phyloP scores from a whole-genome alignment of 1,140 invertebrate genomes.

The Scaptomyza pallida region DNA sequence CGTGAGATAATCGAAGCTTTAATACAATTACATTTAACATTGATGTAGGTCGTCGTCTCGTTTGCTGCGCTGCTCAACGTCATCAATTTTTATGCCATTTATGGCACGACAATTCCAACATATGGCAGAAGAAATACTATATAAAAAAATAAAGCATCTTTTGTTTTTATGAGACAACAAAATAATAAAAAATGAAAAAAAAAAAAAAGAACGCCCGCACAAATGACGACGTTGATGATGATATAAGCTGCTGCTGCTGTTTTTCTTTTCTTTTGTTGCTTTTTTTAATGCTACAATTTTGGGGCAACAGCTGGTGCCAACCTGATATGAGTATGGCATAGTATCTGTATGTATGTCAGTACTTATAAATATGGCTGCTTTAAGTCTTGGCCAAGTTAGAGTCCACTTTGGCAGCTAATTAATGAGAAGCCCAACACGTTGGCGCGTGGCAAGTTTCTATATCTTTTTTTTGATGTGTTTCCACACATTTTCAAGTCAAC shows the following conservation, averaged over 20 bases:
- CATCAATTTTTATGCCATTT: constrained; percentile 55
- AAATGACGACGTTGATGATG: constrained; percentile 35
- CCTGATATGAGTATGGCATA: constrained; percentile 5
- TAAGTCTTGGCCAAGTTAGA: constrained; percentile 39
- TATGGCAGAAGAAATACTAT: constrained; percentile 45
- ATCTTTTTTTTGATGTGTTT: constrained; percentile 14
- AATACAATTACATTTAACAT: constrained; percentile 44
- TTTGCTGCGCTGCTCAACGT: constrained; percentile 12
- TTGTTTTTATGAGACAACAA: constrained; percentile 43
- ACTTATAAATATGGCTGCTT: not conserved
- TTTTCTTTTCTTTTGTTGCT: constrained; percentile 16
- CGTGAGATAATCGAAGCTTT: constrained; percentile 43
- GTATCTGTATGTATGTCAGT: constrained; percentile 8
- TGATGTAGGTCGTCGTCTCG: constrained; percentile 64
- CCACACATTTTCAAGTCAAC: not conserved
- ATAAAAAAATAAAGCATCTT: constrained; percentile 53
- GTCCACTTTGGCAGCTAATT: constrained; percentile 50
- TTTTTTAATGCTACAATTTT: constrained; percentile 22
- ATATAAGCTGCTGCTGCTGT: constrained; percentile 54
- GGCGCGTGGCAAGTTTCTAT: constrained; percentile 56
- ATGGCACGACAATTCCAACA: constrained; percentile 32
- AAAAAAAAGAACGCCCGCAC: constrained; percentile 36
- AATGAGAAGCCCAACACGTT: constrained; percentile 58
- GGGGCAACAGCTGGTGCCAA: constrained; percentile 23
- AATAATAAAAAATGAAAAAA: constrained; percentile 3